A percentile compares a stretch with the other conserved stretches of the same genome.
These are phyloP conservation scores for Grammomys dolichurus DNA, from an alignment of 2,113 vertebrate species.

Conservation along the genomic window DNA sequence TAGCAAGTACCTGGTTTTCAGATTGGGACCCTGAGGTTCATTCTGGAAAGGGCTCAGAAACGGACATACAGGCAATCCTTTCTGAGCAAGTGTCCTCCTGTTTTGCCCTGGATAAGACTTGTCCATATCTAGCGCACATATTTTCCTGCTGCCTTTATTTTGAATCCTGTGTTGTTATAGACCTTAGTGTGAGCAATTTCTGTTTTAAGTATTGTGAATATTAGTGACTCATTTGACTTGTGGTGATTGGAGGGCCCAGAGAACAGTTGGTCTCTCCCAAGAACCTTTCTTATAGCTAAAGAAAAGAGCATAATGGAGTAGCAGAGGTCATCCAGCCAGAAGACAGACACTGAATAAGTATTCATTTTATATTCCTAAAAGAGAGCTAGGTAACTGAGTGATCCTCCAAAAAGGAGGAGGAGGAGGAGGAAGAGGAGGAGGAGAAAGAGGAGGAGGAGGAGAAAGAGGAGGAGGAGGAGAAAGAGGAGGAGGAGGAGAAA, in stretches of 20 bases:
- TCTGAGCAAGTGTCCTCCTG: background rate
- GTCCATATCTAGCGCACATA: background rate
- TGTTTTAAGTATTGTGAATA: background rate
- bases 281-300: conserved; percentile 3
- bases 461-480: too few relatives aligned
- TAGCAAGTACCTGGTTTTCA: background rate
- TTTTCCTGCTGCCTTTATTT: background rate
- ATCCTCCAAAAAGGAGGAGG: background rate
- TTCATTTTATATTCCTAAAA: background rate
- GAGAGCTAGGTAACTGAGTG: background rate
- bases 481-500: background rate
- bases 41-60: conserved; percentile 13
- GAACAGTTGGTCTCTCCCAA: background rate
- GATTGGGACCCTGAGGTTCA: background rate
- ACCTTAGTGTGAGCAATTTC: conserved; percentile 28
- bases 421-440: background rate
- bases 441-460: background rate
- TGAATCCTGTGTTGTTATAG: background rate
- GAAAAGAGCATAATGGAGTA: background rate
- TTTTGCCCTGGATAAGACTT: background rate
- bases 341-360: background rate
- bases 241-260: background rate
- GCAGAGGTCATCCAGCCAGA: background rate
- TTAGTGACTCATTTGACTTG: conserved; percentile 16
- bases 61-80: background rate